phyloP scores from a whole-genome alignment of 2,888 invertebrate species.

The Thysanoteuthis rhombus region DNA sequence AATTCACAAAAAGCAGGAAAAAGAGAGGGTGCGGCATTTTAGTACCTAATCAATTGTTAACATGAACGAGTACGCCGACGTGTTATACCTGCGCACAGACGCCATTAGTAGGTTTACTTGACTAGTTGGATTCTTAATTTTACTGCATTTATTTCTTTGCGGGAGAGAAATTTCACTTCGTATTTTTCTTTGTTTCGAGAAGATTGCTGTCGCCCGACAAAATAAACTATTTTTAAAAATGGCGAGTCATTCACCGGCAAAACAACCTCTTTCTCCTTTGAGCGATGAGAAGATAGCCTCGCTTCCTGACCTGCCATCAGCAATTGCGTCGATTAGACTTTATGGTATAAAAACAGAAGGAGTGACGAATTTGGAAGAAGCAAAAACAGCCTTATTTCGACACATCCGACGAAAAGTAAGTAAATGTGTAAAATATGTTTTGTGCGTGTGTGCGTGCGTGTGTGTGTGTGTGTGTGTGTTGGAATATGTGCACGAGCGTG shows the following conservation, averaged over 20 bases:
- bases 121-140: background rate
- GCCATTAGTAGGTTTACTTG: background rate
- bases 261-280: background rate
- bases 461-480: slow-evolving; percentile 14
- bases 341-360: background rate
- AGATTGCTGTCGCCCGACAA: background rate
- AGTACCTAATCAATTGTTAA: background rate
- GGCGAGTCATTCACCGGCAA: background rate
- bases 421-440: background rate
- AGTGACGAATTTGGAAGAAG: background rate
- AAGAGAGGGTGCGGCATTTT: background rate
- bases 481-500: background rate
- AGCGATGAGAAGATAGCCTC: background rate
- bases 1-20: background rate
- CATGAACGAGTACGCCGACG: background rate
- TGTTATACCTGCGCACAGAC: background rate
- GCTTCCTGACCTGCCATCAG: background rate
- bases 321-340: background rate
- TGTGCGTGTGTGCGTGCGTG: background rate
- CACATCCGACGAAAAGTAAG: background rate
- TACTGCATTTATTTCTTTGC: background rate
- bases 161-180: background rate
- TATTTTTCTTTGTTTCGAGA: background rate
- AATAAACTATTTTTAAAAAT: background rate
- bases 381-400: background rate